Evolutionary conservation across 2,888 invertebrate genomes (phyloP), one percentile per base, ranked within the genome.

Genomic region (Melikaiella ostensackeni): DNA sequence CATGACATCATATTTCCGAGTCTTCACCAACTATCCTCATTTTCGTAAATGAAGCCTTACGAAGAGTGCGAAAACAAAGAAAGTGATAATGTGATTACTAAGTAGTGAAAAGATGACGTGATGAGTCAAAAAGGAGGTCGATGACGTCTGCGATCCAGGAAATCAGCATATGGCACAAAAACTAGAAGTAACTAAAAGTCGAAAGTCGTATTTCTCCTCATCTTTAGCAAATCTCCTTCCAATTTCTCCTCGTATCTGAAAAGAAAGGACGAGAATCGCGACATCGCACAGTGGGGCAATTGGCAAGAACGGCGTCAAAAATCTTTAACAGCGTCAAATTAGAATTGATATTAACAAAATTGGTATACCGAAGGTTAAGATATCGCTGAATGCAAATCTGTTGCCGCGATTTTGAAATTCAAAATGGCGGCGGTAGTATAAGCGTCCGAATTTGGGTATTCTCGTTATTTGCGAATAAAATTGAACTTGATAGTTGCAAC

Each of bases 81-180:
- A 70, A 70, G 50, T 70, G 30, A 70, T 70, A 70, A 46, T 46
- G 9, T 46, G 46, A 27, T 30, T 27, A 66, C 9, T 33, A 50
- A 50, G 50, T 30, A 46, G 46, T 50, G 8, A 70, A 55, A 21
- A 46, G 30, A 50, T 70, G 50, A 70, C 70, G 33, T 21, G 70
- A 50, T n/a, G 27, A 46, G 33, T 30, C 33, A 50, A 70, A 70
- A 70, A 70, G n/a, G 50, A 70, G 70, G 50, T 70, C 70, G 50
- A 70, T 70, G 70, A 50, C 50, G 70, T 70, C 19, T 70, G 5
- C 30, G 50, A 70, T 55, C 70, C 30, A 30, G 50, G n/a, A 70
- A 70, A 50, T 70, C 50, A 70, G 70, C 50, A 70, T 70, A 70
- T 50, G 70, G 70, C 70, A 70, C 50, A 55, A 70, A 70, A 70